A percentile compares a stretch with the other conserved stretches of the same genome.
Conservation (phyloP, 1,140 invertebrate genomes). For the Ectropis grisescens region DNA sequence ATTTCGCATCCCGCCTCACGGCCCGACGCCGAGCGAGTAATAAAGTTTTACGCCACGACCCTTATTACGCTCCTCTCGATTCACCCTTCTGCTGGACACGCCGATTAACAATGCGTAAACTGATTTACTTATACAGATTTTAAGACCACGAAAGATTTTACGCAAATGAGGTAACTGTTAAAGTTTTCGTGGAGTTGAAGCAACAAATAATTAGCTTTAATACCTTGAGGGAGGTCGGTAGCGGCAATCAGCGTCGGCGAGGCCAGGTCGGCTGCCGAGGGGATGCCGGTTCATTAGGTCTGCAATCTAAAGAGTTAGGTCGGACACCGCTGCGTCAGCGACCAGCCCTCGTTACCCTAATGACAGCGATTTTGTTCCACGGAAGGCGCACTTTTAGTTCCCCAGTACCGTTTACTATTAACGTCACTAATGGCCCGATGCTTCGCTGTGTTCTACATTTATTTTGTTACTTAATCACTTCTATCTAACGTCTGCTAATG, state of each 20-base stretch:
- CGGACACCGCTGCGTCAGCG: conserved; percentile 35
- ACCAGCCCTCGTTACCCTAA: conserved; percentile 54
- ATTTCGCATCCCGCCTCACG: conserved; percentile 34
- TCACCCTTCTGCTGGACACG: conserved; percentile 21
- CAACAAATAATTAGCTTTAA: conserved; percentile 5
- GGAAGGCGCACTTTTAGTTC: conserved; percentile 48
- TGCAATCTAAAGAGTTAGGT: conserved; percentile 34
- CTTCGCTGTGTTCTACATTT: conserved; percentile 20
- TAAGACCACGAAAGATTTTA: too few species aligned
- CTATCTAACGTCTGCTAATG: conserved; percentile 14
- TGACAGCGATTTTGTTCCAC: conserved; percentile 55
- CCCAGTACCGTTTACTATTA: conserved; percentile 31
- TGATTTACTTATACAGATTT: conserved; percentile 22
- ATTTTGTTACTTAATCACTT: conserved; percentile 31
- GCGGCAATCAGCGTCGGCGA: conserved; percentile 15
- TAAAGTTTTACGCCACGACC: conserved; percentile 43
- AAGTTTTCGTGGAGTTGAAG: too few species aligned
- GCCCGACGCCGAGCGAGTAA: conserved; percentile 34
- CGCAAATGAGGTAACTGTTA: too few species aligned
- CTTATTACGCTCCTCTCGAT: conserved; percentile 31
- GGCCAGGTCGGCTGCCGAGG: conserved; percentile 30
- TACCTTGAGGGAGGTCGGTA: conserved; percentile 7
- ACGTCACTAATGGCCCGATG: conserved; percentile 33
- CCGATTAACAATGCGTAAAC: conserved; percentile 45
- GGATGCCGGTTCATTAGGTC: conserved; percentile 48